Evolutionary conservation across 2,797 vertebrate species (phyloP).

Genomic region (Cyprinodon diabolis): DNA sequence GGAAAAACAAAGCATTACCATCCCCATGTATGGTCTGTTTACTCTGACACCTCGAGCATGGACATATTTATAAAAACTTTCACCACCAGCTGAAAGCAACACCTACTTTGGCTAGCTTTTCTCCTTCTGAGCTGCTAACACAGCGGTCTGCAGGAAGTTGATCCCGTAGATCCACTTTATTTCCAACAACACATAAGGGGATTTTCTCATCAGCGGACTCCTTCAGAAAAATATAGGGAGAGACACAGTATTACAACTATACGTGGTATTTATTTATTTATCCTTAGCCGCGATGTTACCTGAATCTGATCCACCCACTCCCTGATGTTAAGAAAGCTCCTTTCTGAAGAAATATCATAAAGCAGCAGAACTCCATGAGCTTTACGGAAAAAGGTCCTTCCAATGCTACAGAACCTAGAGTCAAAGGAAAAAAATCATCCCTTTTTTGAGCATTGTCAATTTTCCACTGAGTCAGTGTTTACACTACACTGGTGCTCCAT

Average conservation of each 20-base stretch:
- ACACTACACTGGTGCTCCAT: not conserved
- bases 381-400: conserved; percentile 82
- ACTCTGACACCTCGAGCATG: conserved; percentile 26
- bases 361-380: conserved; percentile 81
- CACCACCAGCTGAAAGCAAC: conserved; percentile 18
- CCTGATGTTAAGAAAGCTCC: conserved; percentile 80
- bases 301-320: conserved; percentile 83
- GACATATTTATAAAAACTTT: conserved; percentile 10
- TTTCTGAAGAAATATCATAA: conserved; percentile 80
- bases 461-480: not conserved
- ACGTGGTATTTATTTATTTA: not conserved
- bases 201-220: conserved; percentile 65
- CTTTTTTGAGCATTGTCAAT: not conserved
- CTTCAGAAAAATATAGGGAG: conserved; percentile 56
- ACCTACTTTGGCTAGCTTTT: conserved; percentile 79
- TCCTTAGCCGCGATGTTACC: conserved; percentile 51
- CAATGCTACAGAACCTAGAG: conserved; percentile 79
- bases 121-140: conserved; percentile 67
- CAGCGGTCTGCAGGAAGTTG: conserved; percentile 46
- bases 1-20: conserved; percentile 18
- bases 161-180: conserved; percentile 78
- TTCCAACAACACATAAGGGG: conserved; percentile 80
- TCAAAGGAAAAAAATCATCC: not conserved
- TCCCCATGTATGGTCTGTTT: conserved; percentile 28
- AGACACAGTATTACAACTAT: not conserved